Percentiles rank a stretch among this genome's conserved stretches.
These are phyloP conservation scores for Melolontha melolontha DNA, from an alignment of 2,888 invertebrate genomes.

Conservation along the genomic window DNA sequence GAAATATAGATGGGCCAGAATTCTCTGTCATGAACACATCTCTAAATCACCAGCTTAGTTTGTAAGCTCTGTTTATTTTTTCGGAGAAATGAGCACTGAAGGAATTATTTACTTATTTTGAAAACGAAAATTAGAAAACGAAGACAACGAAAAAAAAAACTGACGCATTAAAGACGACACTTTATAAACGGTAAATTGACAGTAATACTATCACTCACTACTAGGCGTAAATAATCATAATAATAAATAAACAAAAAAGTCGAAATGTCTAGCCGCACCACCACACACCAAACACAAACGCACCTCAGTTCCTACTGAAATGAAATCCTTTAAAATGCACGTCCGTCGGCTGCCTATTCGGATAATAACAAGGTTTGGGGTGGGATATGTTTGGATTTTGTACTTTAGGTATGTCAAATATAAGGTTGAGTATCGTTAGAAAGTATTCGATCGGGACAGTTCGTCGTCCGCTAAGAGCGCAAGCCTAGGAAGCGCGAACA, in stretches of 20 bases:
- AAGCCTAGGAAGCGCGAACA: conserved; percentile 45
- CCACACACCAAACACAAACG: conserved; percentile 58
- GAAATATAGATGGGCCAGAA: conserved; percentile 37
- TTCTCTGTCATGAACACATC: conserved; percentile 39
- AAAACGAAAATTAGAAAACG: conserved; percentile 6
- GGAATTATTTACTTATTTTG: not conserved
- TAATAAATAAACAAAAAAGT: conserved; percentile 63
- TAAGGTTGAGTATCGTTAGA: conserved; percentile 38
- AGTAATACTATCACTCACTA: conserved; percentile 35
- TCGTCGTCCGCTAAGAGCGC: conserved; percentile 52
- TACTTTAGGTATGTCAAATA: conserved; percentile 44
- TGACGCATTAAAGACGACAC: not conserved
- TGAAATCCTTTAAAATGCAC: conserved; percentile 63
- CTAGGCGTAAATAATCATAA: conserved; percentile 57
- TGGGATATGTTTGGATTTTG: conserved; percentile 49
- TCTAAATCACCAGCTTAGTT: conserved; percentile 7
- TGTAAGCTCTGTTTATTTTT: not conserved
- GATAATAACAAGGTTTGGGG: conserved; percentile 43
- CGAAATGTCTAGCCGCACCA: conserved; percentile 55
- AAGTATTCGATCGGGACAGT: conserved; percentile 65
- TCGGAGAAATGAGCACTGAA: conserved; percentile 12
- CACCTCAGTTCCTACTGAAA: conserved; percentile 64
- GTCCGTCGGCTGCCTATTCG: conserved; percentile 55
- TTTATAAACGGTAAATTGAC: conserved; percentile 1
- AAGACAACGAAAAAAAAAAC: conserved; percentile 9